Evolutionary conservation across 1,140 invertebrate species (phyloP).

Genomic region (Harpegnathos saltator): DNA sequence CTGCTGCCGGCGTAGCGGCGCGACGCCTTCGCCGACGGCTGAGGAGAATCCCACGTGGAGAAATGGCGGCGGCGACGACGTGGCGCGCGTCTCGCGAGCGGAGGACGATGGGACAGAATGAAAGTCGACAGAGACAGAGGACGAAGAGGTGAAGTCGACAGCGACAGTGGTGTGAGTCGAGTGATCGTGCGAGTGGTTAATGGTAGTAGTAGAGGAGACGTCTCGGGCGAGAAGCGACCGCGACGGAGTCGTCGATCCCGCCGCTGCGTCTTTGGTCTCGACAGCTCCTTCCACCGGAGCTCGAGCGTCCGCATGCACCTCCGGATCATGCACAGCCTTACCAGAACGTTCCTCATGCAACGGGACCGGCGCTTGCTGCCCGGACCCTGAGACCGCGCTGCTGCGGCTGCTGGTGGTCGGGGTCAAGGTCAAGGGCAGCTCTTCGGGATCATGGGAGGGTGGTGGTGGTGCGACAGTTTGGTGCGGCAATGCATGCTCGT

Average conservation of each 20-base stretch:
- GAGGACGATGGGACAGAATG: constrained; percentile 9
- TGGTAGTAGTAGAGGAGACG: constrained; percentile 55
- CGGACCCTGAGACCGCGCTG: constrained; percentile 10
- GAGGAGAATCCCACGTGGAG: not conserved
- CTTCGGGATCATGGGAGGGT: constrained; percentile 42
- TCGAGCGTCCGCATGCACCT: constrained; percentile 55
- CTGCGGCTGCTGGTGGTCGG: not conserved
- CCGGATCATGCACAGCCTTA: constrained; percentile 77
- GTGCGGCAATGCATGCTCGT: constrained; percentile 86
- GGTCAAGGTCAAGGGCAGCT: constrained; percentile 28
- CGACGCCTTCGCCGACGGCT: not conserved
- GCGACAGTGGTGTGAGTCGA: constrained; percentile 47
- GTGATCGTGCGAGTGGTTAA: constrained; percentile 61
- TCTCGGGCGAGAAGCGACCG: constrained; percentile 20
- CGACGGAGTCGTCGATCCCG: constrained; percentile 23
- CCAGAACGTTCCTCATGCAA: constrained; percentile 70
- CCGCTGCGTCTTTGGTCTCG: not conserved
- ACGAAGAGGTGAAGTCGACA: constrained; percentile 47
- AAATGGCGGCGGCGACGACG: not conserved
- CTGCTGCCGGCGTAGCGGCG: not conserved
- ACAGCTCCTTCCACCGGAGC: constrained; percentile 4
- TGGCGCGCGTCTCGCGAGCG: not conserved
- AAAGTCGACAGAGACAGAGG: constrained; percentile 57
- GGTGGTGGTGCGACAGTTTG: constrained; percentile 64
- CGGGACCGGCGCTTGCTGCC: constrained; percentile 15